Evolutionary conservation across 2,113 vertebrate genomes (phyloP).

Genomic region (Ancistrus triradiatus): DNA sequence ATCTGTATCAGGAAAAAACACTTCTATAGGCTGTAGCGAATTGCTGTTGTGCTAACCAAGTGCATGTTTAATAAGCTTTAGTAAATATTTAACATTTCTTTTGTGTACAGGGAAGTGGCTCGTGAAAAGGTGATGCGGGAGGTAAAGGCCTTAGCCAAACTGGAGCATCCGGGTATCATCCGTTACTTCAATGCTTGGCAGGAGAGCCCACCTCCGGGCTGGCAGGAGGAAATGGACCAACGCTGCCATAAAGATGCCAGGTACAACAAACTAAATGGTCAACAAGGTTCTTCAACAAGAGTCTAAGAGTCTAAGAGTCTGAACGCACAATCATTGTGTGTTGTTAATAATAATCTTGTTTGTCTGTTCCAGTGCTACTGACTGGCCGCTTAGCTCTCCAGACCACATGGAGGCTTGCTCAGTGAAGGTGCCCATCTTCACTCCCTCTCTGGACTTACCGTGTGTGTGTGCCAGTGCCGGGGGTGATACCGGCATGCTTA

Average conservation of each 20-base stretch:
- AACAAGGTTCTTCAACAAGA: no score
- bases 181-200: conserved; percentile 98
- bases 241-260: conserved; percentile 92
- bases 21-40: no score
- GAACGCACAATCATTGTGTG: no score
- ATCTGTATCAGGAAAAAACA: no score
- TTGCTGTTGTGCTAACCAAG: no score
- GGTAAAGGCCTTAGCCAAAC: conserved; percentile 93
- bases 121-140: conserved; percentile 98
- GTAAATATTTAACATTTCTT: no score
- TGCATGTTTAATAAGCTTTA: no score
- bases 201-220: conserved; percentile 91
- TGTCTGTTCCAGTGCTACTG: conserved; percentile 74
- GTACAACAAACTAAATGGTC: conserved; percentile 53
- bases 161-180: conserved; percentile 95
- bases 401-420: conserved; percentile 86
- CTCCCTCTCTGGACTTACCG: conserved; percentile 49
- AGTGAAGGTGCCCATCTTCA: conserved; percentile 81
- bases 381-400: conserved; percentile 88
- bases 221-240: conserved; percentile 97
- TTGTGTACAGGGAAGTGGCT: conserved; percentile 77
- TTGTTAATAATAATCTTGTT: background rate
- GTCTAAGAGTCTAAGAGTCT: no score
- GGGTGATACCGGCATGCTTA: conserved; percentile 43
- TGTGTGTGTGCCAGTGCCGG: conserved; percentile 11